phyloP scores from a whole-genome alignment of 1,140 invertebrate genomes.

The Asobara japonica region DNA sequence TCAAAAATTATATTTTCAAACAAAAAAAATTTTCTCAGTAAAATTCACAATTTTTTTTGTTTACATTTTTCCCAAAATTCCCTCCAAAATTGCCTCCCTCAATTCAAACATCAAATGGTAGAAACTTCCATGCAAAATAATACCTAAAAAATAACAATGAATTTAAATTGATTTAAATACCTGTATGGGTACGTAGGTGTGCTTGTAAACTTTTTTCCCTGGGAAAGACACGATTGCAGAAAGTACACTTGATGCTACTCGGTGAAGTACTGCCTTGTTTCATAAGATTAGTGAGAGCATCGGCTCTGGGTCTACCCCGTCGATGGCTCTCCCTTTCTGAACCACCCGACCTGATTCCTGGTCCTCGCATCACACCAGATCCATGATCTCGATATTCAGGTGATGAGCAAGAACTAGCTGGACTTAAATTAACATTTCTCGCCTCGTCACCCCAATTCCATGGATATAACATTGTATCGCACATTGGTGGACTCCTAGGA shows the following conservation, averaged over 20 bases:
- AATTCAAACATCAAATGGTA: not conserved
- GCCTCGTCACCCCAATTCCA: constrained; percentile 63
- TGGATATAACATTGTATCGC: constrained; percentile 57
- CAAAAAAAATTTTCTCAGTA: constrained; percentile 2
- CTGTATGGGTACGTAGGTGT: constrained; percentile 84
- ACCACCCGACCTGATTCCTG: constrained; percentile 33
- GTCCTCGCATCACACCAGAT: not conserved
- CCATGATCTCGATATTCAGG: constrained; percentile 54
- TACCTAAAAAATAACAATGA: no score
- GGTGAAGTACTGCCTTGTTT: constrained; percentile 77
- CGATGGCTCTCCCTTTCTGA: constrained; percentile 53
- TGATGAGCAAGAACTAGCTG: constrained; percentile 62
- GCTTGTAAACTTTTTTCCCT: constrained; percentile 84
- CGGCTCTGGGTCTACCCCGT: constrained; percentile 78
- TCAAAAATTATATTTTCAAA: not conserved
- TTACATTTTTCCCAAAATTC: not conserved
- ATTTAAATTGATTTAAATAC: no score
- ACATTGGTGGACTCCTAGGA: constrained; percentile 56
- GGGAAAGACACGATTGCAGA: constrained; percentile 81
- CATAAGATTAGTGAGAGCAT: constrained; percentile 77
- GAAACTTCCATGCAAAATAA: no score
- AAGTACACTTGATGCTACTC: constrained; percentile 79
- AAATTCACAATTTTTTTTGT: not conserved
- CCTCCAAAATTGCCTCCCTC: no score
- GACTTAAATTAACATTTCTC: constrained; percentile 60